Evolutionary conservation across 1,140 invertebrate species (phyloP), one percentile per base, ranked within the genome.

Genomic region (Rhagoletis pomonella): DNA sequence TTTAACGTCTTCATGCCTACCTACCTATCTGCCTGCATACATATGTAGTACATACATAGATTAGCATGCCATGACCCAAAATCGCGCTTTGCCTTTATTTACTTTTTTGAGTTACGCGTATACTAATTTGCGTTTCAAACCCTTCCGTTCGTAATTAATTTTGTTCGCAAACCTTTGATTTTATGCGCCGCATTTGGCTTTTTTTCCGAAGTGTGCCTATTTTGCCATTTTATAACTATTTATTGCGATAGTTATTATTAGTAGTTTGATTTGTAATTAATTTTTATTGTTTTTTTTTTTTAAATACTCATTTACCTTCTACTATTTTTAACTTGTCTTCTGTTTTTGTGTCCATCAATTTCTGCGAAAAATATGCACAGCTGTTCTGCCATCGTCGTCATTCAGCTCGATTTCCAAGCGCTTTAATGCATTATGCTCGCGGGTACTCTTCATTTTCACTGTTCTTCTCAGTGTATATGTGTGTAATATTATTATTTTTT

Each of bases 361-460:
- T 81, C 47, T 58, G 47, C 47, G 73, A 55, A 81, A 81, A 81
- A 81, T 55, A 81, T 10, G n/a, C 73, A 81, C 73, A 81, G 47
- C 73, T 81, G 73, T 55, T 81, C 47, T 81, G 73, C 29, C 47
- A 81, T 81, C 73, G 2, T 55, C 73, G 42, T n/a, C 44, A 73
- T 42, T 44, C 14, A 47, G 29, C 69, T 4, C 50, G 7, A 55
- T 29, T 55, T 81, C 19, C 3, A 81, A 5, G 47, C 73, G 14
- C 29, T 81, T 42, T 19, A 81, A 55, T 1, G n/a, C 2, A 6
- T 50, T 29, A 29, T 0, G 6, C 6, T 19, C 17, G 73, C n/a
- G 60, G 1, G n/a, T 44, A 19, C 73, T 58, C 47, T 55, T 47
- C 12, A n/a, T 17, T 50, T 73, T 73, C 17, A 69, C 14, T 3